Conservation (phyloP, 2,113 vertebrate species). For the Peromyscus maniculatus region DNA sequence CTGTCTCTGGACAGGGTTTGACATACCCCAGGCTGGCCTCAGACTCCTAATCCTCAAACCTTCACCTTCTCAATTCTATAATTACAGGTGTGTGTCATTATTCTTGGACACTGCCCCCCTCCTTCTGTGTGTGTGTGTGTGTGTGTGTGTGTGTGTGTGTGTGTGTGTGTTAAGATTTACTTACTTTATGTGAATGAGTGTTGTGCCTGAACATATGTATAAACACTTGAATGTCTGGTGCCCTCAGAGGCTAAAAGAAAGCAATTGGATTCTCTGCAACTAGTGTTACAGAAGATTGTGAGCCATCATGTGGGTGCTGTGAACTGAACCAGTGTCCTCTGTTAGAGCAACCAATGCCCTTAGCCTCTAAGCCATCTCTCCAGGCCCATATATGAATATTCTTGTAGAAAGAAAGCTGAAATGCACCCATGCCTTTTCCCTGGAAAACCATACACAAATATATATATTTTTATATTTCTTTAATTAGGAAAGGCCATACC, state of each 20-base stretch:
- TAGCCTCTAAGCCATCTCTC: background rate
- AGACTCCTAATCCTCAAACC: background rate
- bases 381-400: background rate
- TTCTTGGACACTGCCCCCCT: background rate
- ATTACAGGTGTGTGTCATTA: background rate
- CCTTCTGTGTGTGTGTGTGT: background rate
- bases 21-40: background rate
- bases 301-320: background rate
- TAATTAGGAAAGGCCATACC: slow-evolving; percentile 18
- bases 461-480: slow-evolving; percentile 45
- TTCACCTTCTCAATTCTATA: background rate
- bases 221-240: background rate
- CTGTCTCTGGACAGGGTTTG: background rate
- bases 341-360: background rate
- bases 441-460: background rate
- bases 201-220: background rate
- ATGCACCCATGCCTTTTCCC: background rate
- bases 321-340: background rate
- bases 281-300: background rate
- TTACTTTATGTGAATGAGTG: background rate
- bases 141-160: background rate
- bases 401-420: slow-evolving; percentile 5
- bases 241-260: background rate
- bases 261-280: background rate
- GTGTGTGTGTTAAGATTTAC: background rate